Base-by-base conservation (phyloP, 2,113 vertebrate species). In the Thinocorus orbignyianus region DNA sequence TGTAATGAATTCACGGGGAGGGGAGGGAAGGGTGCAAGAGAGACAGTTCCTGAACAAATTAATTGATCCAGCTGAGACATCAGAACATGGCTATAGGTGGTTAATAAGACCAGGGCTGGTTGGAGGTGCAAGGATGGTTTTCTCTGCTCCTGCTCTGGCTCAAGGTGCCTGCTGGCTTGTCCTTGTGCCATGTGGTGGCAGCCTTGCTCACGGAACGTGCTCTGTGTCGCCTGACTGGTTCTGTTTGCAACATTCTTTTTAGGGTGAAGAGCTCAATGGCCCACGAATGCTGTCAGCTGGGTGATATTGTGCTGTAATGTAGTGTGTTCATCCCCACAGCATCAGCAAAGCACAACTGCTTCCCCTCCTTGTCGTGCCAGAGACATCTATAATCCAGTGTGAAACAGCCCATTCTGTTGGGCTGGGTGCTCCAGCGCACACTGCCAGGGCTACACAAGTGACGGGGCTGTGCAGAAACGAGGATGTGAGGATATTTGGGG, bases 111-210 rank as follows among this genome's bases (percentile, higher is more conserved):
- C 48, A 37, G 35, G 24, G 49, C 33, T 69, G 19, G 14, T 12
- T 54, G 58, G 19, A 65, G 22, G 14, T 14, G 17, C 31, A 44
- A 57, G 66, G 16, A 7, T 22, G 39, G 19, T 60, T 84, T 81
- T 60, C 11, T 10, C 9, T 2, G 3, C 31, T 60, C 14, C 60
- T 52, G 30, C 57, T 33, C 31, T 24, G 30, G 7, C 64, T 69
- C 22, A 23, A 7, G 55, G 23, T 66, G 28, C 5, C 58, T 77
- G 33, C 57, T 74, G 61, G 7, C 14, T 60, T 31, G 33, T 68
- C 22, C 16, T 54, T 46, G 49, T 25, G 28, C 90, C 95, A 22
- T 48, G 52, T 5, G 95, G 84, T 76, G 95, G 89, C 94, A 94
- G 78, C 58, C 87, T 95, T 95, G 94, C 69, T 84, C 87, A 3